Evolutionary conservation across 2,888 invertebrate genomes (phyloP).

Genomic region (Brenthis hecate): DNA sequence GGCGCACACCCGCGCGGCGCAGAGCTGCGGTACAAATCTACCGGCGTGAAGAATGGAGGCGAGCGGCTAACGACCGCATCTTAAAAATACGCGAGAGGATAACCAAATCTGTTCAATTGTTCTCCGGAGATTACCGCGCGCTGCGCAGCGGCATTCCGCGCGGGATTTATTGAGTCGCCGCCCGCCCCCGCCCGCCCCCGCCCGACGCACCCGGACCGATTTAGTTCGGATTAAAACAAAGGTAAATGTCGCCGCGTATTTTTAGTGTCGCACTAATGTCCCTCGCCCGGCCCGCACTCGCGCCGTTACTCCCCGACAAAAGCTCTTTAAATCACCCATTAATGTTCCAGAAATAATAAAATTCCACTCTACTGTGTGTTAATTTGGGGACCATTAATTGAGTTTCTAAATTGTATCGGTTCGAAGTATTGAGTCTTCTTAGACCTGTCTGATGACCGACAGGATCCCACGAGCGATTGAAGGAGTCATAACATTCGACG

Average conservation of each 20-base stretch:
- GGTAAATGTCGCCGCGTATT: constrained; percentile 61
- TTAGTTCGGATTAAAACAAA: constrained; percentile 60
- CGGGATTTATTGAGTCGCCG: constrained; percentile 57
- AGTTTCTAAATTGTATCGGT: background rate
- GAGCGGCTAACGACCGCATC: constrained; percentile 46
- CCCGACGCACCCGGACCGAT: constrained; percentile 35
- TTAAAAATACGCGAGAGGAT: constrained; percentile 39
- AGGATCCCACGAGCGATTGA: no score
- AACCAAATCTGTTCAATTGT: constrained; percentile 54
- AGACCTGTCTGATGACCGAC: background rate
- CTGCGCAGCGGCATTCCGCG: constrained; percentile 54
- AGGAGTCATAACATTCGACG: no score
- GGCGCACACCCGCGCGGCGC: background rate
- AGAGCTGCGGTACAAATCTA: constrained; percentile 23
- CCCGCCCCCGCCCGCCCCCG: background rate
- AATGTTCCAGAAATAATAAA: constrained; percentile 23
- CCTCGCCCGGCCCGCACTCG: constrained; percentile 7
- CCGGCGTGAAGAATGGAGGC: constrained; percentile 45
- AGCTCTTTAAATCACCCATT: constrained; percentile 35
- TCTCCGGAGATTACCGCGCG: constrained; percentile 52
- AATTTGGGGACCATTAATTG: constrained; percentile 3
- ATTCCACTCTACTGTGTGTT: constrained; percentile 8
- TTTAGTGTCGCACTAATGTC: constrained; percentile 40
- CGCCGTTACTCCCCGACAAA: constrained; percentile 29
- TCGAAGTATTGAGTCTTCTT: background rate